Evolutionary conservation across 2,888 invertebrate species (phyloP), one percentile per base, ranked within the genome.

Genomic region (Melanophora roralis): DNA sequence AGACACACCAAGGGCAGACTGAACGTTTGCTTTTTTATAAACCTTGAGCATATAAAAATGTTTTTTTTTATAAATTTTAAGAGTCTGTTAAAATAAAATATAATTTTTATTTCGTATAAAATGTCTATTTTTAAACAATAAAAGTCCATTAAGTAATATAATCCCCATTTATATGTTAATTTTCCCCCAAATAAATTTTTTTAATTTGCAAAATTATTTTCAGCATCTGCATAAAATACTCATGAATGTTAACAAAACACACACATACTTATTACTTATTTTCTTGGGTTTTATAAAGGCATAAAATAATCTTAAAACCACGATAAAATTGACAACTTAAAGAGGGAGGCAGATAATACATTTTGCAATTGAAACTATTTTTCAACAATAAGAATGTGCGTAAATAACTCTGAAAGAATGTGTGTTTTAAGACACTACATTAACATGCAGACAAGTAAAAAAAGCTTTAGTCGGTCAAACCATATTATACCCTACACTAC

Each of bases 101-200:
- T n/a, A n/a, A n/a, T n/a, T n/a, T n/a, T n/a, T n/a, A n/a, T n/a
- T n/a, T n/a, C n/a, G 27, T 71, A 71, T 59, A 21, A 40, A 51
- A 14, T 43, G 34, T 53, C 32, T 51, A 34, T 34, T 43, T 14
- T n/a, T 14, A 40, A 62, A 62, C 53, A 21, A 53, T 53, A 53
- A 45, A 38, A 55, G 23, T 4, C 12, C 3, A 36, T 45, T n/a
- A 23, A 64, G n/a, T n/a, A 36, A 32, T 12, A 64, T 62, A 74
- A 80, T 57, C 36, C 21, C 62, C 53, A 79, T 79, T 75, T 79
- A 9, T 80, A 75, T 76, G 74, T 43, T 67, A 75, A 75, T 75
- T 38, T 53, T 53, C 21, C 32, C 34, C 14, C 6, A 36, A 69
- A 14, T n/a, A 49, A 64, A 51, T 27, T 32, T 43, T 19, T 69